Conservation (phyloP, 2,113 vertebrate species). For the Apeltes quadracus region DNA sequence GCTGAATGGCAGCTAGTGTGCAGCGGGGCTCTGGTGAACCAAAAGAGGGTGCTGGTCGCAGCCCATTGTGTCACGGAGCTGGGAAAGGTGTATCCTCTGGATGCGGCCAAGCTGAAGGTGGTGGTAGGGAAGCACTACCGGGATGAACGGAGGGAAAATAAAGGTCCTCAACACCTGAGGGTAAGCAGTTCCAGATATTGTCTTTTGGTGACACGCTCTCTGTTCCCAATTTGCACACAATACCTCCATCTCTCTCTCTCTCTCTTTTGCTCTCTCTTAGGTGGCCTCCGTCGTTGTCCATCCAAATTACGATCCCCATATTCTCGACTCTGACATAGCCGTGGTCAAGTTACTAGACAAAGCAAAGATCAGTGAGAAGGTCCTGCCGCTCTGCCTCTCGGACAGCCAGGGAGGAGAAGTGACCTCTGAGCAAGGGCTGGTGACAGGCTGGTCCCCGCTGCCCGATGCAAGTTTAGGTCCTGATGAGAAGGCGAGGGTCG, state of each 20-base stretch:
- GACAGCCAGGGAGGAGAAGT: slow-evolving; percentile 75
- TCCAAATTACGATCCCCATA: slow-evolving; percentile 91
- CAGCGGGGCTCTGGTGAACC: slow-evolving; percentile 93
- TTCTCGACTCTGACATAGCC: slow-evolving; percentile 93
- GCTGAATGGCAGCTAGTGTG: slow-evolving; percentile 93
- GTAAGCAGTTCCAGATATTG: slow-evolving; percentile 73
- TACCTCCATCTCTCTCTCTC: background rate
- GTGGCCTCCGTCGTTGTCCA: slow-evolving; percentile 90
- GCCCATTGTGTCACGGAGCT: slow-evolving; percentile 47
- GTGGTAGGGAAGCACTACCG: slow-evolving; percentile 92
- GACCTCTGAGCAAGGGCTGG: slow-evolving; percentile 79
- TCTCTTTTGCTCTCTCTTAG: slow-evolving; percentile 76
- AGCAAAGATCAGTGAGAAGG: slow-evolving; percentile 87
- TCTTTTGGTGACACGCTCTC: background rate
- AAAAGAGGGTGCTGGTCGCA: slow-evolving; percentile 69
- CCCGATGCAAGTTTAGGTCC: slow-evolving; percentile 76
- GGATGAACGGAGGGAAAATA: slow-evolving; percentile 86
- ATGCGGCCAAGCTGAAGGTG: slow-evolving; percentile 87
- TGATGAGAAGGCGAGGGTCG: slow-evolving; percentile 86
- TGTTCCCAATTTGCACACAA: background rate
- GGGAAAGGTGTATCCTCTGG: slow-evolving; percentile 87
- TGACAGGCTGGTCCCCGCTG: slow-evolving; percentile 91
- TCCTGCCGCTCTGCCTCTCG: slow-evolving; percentile 92
- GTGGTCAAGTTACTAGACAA: slow-evolving; percentile 94
- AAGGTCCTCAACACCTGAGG: slow-evolving; percentile 88